phyloP scores from a whole-genome alignment of 1,140 invertebrate species.

The Leptinotarsa undecemlineata region DNA sequence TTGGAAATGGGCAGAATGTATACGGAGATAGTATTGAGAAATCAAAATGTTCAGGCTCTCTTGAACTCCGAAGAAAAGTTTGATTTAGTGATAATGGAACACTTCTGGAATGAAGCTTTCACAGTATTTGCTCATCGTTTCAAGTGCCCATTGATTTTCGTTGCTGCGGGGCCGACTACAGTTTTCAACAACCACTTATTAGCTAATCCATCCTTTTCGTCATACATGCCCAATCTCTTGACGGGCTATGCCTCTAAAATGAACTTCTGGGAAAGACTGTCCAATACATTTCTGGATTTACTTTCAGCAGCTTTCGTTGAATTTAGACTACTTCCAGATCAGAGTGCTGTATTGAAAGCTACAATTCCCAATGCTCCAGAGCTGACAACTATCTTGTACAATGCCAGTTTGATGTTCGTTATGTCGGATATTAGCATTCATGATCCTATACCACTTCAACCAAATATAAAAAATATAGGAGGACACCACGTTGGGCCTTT shows the following conservation, averaged over 20 bases:
- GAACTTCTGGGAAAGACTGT: conserved; percentile 22
- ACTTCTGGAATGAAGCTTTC: conserved; percentile 57
- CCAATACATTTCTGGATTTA: conserved; percentile 8
- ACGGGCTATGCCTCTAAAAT: conserved; percentile 16
- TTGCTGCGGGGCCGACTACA: conserved; percentile 16
- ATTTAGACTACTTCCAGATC: conserved; percentile 11
- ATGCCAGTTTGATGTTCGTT: conserved; percentile 55
- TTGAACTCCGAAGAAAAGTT: conserved; percentile 52
- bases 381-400: conserved; percentile 32
- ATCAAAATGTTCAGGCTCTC: conserved; percentile 37
- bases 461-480: conserved; percentile 37
- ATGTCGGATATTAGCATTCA: conserved; percentile 48
- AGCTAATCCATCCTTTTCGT: conserved; percentile 23
- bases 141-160: conserved; percentile 15
- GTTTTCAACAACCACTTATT: conserved; percentile 17
- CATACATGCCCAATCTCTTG: conserved; percentile 28
- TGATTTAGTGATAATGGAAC: conserved; percentile 56
- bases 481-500: conserved; percentile 37
- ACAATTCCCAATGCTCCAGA: conserved; percentile 17
- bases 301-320: not conserved
- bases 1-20: not conserved
- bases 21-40: conserved; percentile 17
- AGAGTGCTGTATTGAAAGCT: conserved; percentile 13
- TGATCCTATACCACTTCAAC: conserved; percentile 44
- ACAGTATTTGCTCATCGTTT: conserved; percentile 54